Evolutionary conservation across 2,797 vertebrate genomes (phyloP).

Genomic region (Crypturellus tataupa): DNA sequence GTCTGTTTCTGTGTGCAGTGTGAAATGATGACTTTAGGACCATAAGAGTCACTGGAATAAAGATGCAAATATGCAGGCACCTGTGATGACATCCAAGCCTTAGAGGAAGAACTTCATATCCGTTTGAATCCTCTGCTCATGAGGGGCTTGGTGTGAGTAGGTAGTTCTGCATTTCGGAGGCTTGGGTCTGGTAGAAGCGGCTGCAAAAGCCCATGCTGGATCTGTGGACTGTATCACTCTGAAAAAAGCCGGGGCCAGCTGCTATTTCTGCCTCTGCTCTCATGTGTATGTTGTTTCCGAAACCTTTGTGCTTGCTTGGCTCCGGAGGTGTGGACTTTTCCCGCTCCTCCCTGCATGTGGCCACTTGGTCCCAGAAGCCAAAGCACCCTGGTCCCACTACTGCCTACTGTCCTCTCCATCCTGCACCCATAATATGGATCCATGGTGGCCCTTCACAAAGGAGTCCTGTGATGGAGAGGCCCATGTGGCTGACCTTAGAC

Average conservation of each 20-base stretch:
- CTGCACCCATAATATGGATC: background rate
- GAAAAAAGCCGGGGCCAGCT: background rate
- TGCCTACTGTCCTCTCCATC: background rate
- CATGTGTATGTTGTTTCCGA: background rate
- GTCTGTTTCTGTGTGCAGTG: accelerated
- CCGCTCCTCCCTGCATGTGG: accelerated
- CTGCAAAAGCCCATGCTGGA: accelerated
- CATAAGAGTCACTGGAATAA: background rate
- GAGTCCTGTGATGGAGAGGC: background rate
- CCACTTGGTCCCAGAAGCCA: background rate
- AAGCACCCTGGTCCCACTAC: accelerated
- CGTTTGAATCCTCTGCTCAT: background rate
- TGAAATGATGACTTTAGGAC: background rate
- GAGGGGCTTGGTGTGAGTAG: no score
- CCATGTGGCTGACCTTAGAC: background rate
- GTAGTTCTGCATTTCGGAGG: background rate
- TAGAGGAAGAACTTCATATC: no score
- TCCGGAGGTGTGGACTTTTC: background rate
- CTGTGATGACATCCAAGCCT: background rate
- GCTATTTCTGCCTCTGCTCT: background rate
- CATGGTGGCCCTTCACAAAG: accelerated
- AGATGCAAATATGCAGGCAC: background rate
- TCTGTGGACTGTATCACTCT: background rate
- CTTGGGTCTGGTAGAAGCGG: background rate
- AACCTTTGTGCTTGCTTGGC: background rate